Base-by-base conservation (phyloP, 2,797 vertebrate species). In the Philypnodon macrostomus region DNA sequence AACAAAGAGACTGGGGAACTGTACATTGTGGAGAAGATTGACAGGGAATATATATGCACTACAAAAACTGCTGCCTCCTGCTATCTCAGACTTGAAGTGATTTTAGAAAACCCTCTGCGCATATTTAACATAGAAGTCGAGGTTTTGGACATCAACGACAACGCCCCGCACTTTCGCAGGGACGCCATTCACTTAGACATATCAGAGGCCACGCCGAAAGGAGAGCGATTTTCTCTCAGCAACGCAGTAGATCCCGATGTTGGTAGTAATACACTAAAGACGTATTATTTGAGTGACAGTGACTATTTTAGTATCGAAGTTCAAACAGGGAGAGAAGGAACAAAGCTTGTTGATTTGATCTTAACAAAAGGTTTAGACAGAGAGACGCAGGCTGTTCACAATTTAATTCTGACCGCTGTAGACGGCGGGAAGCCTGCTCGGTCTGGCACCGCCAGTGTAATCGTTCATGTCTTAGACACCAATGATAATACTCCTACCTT, bases 101-200 rank as follows among this genome's bases (percentile, higher is more conserved):
- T 95, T 0, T 72, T 96, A 1, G 89, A 94, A 73, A 91, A 78
- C 4, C 94, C 1, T 0, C 84, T 89, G 14, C 92, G 92, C 30
- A 94, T 84, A 63, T 95, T 89, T 64, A 91, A 95, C 0, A 90
- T 97, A 1, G 94, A 96, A 52, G 86, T 98, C 35, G 90, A 89
- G 47, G 92, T 97, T 47, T 84, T 88, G 26, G 95, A 98, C 30
- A 91, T 98, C 32, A 97, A 98, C 0, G 95, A 97, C 6, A 95
- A 97, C 0, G 87, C 92, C 0, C 94, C 93, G 0, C 78, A 90
- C 36, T 98, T 98, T 38, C 83, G 91, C 12, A 81, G 83, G 65
- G 89, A 89, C 26, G 85, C 85, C 15, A 87, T 94, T 0, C 90
- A 92, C 50, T 39, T 98, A 12, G 92, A 95, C 52, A 91, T 97